These are phyloP conservation scores for Neuroscelio doddi DNA, from an alignment of 2,888 invertebrate genomes.

Conservation along the genomic window DNA sequence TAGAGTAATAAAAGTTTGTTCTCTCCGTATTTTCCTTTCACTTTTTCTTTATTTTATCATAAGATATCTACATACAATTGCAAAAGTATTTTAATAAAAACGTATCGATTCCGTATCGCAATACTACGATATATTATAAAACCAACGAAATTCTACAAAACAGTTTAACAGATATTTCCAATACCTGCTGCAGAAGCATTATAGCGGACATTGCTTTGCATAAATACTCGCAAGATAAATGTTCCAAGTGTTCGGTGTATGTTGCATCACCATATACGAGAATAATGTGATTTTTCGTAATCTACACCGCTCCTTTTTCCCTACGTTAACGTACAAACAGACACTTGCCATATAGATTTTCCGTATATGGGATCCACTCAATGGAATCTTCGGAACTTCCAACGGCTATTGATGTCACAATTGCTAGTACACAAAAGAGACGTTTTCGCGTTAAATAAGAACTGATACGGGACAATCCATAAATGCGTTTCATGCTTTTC, in stretches of 20 bases:
- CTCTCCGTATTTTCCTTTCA: background rate
- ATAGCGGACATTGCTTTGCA: background rate
- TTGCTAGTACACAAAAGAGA: background rate
- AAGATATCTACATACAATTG: no score
- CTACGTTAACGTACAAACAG: no score
- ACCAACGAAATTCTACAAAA: no score
- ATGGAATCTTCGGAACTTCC: slow-evolving; percentile 2
- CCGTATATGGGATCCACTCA: slow-evolving; percentile 58
- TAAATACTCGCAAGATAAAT: slow-evolving; percentile 4
- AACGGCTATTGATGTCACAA: slow-evolving; percentile 14
- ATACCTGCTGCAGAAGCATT: no score
- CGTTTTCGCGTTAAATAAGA: slow-evolving; percentile 16
- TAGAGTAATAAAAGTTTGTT: background rate
- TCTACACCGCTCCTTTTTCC: no score
- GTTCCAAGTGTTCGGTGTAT: slow-evolving; percentile 35
- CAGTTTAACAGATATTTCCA: no score
- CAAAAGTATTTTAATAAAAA: no score
- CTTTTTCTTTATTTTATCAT: background rate
- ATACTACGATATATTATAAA: no score
- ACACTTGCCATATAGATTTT: slow-evolving; percentile 55
- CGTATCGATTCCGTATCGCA: no score
- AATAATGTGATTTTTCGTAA: slow-evolving; percentile 69
- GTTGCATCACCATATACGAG: slow-evolving; percentile 68
- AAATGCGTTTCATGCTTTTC: slow-evolving; percentile 27
- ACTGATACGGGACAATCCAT: slow-evolving; percentile 13